These are phyloP conservation scores for Drosophila micromelanica DNA, from an alignment of 1,140 invertebrate genomes.

Conservation along the genomic window DNA sequence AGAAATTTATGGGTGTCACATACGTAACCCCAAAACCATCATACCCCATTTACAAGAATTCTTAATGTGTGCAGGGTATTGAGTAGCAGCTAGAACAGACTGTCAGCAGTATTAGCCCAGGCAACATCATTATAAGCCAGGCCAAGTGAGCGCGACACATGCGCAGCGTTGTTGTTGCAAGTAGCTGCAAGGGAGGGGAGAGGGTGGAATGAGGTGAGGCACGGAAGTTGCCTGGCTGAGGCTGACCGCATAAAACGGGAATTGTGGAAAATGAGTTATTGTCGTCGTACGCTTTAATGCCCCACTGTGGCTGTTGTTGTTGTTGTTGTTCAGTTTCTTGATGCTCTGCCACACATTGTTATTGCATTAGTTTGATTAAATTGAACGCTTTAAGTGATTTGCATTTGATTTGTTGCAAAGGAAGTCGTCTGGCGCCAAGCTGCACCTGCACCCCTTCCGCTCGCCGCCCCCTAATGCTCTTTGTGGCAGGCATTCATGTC, in stretches of 20 bases:
- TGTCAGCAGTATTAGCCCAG: constrained; percentile 27
- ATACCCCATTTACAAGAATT: too few relatives aligned
- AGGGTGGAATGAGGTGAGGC: not conserved
- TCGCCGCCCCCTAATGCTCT: constrained; percentile 23
- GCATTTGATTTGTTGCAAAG: constrained; percentile 75
- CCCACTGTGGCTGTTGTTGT: constrained; percentile 11
- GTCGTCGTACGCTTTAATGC: constrained; percentile 34
- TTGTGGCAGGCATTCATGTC: constrained; percentile 28
- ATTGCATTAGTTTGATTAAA: constrained; percentile 81
- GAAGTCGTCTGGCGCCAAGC: constrained; percentile 25
- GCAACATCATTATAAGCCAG: constrained; percentile 26
- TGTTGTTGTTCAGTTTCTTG: constrained; percentile 1
- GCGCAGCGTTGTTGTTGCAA: not conserved
- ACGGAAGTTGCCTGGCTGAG: constrained; percentile 5
- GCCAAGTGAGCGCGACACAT: constrained; percentile 11
- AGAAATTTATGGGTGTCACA: too few relatives aligned
- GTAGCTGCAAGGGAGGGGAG: not conserved
- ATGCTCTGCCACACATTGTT: constrained; percentile 44
- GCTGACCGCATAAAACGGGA: constrained; percentile 65
- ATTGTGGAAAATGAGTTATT: constrained; percentile 71
- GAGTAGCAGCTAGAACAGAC: constrained; percentile 5
- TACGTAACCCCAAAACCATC: too few relatives aligned
- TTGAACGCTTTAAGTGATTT: constrained; percentile 82
- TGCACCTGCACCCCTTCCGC: not conserved
- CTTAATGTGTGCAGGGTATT: too few relatives aligned